These are phyloP conservation scores for Etheostoma nigrum DNA, from an alignment of 2,797 vertebrate genomes.

Conservation along the genomic window DNA sequence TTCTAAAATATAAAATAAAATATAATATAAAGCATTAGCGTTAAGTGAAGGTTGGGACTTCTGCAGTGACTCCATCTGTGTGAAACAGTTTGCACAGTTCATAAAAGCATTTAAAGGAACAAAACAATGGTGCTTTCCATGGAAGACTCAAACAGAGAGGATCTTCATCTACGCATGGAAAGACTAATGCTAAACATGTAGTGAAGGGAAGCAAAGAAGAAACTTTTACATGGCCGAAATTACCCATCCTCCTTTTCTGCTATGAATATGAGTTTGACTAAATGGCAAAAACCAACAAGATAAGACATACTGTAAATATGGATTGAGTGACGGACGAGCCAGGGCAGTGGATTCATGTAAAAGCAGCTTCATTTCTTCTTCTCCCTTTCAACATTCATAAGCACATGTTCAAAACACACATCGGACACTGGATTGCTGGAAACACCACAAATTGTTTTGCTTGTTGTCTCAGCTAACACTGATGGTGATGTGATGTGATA, in stretches of 20 bases:
- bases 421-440: slow-evolving; percentile 20
- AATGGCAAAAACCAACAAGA: slow-evolving; percentile 26
- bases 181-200: slow-evolving; percentile 59
- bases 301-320: slow-evolving; percentile 12
- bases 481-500: slow-evolving; percentile 39
- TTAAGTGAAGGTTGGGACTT: slow-evolving; percentile 31
- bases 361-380: slow-evolving; percentile 47
- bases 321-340: slow-evolving; percentile 37
- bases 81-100: not conserved
- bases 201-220: slow-evolving; percentile 69
- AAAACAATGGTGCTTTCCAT: not conserved
- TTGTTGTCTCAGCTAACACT: slow-evolving; percentile 36
- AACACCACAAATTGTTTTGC: slow-evolving; percentile 31
- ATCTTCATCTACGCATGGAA: slow-evolving; percentile 46
- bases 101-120: slow-evolving; percentile 11
- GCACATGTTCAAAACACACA: slow-evolving; percentile 61
- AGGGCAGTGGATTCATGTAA: slow-evolving; percentile 58
- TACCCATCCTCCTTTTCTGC: slow-evolving; percentile 57
- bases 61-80: slow-evolving; percentile 46
- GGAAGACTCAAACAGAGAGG: not conserved
- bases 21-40: not conserved
- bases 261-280: slow-evolving; percentile 32
- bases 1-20: not conserved
- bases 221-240: slow-evolving; percentile 66
- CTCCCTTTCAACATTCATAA: slow-evolving; percentile 58